Conservation (phyloP, 2,797 vertebrate genomes). For the Cryptoprocta ferox region DNA sequence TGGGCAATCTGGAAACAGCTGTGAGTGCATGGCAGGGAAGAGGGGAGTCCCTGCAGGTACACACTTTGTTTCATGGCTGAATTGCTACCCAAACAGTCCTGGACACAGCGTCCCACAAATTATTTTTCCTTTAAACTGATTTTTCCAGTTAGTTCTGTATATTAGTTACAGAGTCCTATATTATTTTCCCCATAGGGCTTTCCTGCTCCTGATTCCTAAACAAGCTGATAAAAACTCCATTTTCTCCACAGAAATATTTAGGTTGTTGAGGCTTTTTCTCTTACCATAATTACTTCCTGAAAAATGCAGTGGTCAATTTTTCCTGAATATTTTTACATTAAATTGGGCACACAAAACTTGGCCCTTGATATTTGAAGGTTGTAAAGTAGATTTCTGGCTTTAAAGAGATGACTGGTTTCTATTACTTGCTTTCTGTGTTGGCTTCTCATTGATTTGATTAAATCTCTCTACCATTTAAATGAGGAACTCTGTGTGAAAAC, state of each 20-base stretch:
- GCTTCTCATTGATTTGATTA: constrained; percentile 49
- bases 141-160: constrained; percentile 78
- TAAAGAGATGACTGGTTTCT: constrained; percentile 55
- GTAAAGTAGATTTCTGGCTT: constrained; percentile 64
- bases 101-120: constrained; percentile 71
- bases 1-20: constrained; percentile 68
- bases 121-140: constrained; percentile 79
- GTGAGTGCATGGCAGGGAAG: background rate
- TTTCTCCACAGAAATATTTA: constrained; percentile 70
- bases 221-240: constrained; percentile 77
- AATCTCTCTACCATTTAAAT: constrained; percentile 51
- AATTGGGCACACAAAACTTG: constrained; percentile 32
- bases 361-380: constrained; percentile 40
- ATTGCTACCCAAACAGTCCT: constrained; percentile 70
- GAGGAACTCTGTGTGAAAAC: constrained; percentile 68
- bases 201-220: constrained; percentile 73
- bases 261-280: constrained; percentile 54
- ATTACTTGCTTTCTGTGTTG: constrained; percentile 54
- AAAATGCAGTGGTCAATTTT: constrained; percentile 70
- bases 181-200: constrained; percentile 78
- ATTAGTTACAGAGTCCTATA: constrained; percentile 71
- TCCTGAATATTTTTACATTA: constrained; percentile 73
- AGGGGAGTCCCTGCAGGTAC: constrained; percentile 17
- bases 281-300: constrained; percentile 71
- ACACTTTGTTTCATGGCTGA: constrained; percentile 71